Conservation (phyloP, 2,113 vertebrate genomes). For the Echinops telfairi region DNA sequence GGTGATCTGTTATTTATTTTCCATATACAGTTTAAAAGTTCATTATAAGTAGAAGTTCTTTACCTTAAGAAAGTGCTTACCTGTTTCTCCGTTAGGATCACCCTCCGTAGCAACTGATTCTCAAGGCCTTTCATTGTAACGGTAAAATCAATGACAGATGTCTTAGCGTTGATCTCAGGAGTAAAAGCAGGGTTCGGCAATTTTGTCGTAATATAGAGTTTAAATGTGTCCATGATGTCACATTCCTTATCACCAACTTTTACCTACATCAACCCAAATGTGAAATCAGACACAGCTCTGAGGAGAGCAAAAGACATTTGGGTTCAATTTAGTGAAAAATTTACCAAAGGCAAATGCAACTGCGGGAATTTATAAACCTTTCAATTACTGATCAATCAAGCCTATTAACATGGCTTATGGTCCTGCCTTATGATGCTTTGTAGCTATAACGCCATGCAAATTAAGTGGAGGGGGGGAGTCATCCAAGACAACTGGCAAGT, state of each 20-base stretch:
- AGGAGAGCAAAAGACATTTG: background rate
- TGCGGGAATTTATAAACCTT: constrained; percentile 2
- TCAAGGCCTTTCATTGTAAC: constrained; percentile 90
- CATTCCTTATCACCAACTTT: constrained; percentile 90
- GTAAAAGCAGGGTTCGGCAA: constrained; percentile 89
- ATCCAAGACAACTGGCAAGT: background rate
- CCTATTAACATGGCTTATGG: constrained; percentile 28
- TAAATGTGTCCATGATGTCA: constrained; percentile 88
- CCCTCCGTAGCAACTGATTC: constrained; percentile 89
- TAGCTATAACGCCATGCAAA: constrained; percentile 38
- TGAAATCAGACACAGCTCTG: constrained; percentile 24
- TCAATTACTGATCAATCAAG: constrained; percentile 23
- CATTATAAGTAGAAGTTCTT: background rate
- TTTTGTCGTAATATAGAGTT: constrained; percentile 89
- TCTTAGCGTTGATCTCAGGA: constrained; percentile 90
- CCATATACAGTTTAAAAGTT: background rate
- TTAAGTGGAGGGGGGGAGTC: background rate
- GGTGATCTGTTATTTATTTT: constrained; percentile 17
- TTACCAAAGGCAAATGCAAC: constrained; percentile 27
- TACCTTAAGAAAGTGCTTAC: constrained; percentile 77
- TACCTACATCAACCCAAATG: constrained; percentile 82
- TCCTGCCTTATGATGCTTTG: constrained; percentile 33
- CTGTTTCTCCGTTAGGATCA: constrained; percentile 90
- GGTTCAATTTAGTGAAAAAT: background rate
- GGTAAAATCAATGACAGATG: constrained; percentile 90